Evolutionary conservation across 1,140 invertebrate genomes (phyloP), one percentile per base, ranked within the genome.

Genomic region (Saxidomus purpurata): DNA sequence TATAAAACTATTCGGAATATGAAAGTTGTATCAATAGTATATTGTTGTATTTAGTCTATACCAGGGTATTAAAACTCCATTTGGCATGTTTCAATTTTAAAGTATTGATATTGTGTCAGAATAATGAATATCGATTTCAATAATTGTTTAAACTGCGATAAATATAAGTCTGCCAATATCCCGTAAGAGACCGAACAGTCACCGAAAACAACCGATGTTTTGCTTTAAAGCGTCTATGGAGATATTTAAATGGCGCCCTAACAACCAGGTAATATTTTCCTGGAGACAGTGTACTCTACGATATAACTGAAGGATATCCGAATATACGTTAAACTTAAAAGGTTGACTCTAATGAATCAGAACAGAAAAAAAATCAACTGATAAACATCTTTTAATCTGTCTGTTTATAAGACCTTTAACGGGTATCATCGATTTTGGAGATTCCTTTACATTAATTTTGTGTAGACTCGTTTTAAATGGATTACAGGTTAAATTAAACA

Each of bases 221-320:
- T 25, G 34, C 34, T 88, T 63, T 67, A 43, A 63, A 87, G 86
- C 76, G 86, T 80, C 86, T 80, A 88, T 88, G 86, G 86, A 88
- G 86, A 88, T 40, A 87, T 88, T 88, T 80, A 88, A 88, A 88
- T 88, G 76, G 86, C 86, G 76, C 59, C 86, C 63, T 88, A 81
- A 88, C 86, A 81, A 88, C 86, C 55, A 47, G 9, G 19, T 22
- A 81, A 69, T 88, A 88, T 88, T 88, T 80, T 38, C 86, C 8
- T 88, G 49, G 86, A 43, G 79, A 81, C 77, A 38, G 63, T 47
- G 9, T 17, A 59, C 40, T 4, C 17, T 17, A 76, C 28, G 49
- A 40, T 83, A 47, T 19, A 63, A 31, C 31, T 11, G 43, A 67
- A 43, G 36, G 25, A 36, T 76, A 76, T 67, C 55, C 63, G 43